Evolutionary conservation across 2,113 vertebrate genomes (phyloP).

Genomic region (Xiphophorus maculatus): DNA sequence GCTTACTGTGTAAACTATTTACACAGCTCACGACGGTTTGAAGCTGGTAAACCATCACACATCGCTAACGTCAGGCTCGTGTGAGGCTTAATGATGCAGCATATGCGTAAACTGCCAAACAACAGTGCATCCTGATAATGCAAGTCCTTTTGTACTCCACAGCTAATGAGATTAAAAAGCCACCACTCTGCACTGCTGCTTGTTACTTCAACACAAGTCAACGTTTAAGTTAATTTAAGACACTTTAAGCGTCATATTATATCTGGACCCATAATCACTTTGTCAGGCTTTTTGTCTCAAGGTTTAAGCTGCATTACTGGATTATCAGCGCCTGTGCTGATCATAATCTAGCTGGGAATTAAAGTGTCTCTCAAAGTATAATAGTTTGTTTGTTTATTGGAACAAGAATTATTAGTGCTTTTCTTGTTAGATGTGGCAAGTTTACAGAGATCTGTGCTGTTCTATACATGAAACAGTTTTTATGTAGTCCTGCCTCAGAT

Average conservation of each 20-base stretch:
- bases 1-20: background rate
- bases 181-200: background rate
- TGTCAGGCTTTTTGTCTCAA: conserved; percentile 11
- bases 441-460: background rate
- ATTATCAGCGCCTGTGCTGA: conserved; percentile 5
- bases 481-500: no score
- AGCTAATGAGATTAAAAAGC: conserved; percentile 37
- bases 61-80: background rate
- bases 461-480: no score
- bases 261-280: conserved; percentile 30
- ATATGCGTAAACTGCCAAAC: no score
- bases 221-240: conserved; percentile 12
- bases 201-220: conserved; percentile 9
- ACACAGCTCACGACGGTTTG: background rate
- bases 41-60: background rate
- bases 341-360: conserved; percentile 3
- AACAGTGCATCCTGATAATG: background rate
- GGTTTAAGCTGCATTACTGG: conserved; percentile 25
- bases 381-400: background rate
- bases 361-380: background rate
- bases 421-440: background rate
- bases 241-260: conserved; percentile 22
- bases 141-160: conserved; percentile 1
- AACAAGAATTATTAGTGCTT: background rate
- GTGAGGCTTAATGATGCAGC: background rate